Conservation (phyloP, 2,797 vertebrate species). For the Sebastes wilsoni region DNA sequence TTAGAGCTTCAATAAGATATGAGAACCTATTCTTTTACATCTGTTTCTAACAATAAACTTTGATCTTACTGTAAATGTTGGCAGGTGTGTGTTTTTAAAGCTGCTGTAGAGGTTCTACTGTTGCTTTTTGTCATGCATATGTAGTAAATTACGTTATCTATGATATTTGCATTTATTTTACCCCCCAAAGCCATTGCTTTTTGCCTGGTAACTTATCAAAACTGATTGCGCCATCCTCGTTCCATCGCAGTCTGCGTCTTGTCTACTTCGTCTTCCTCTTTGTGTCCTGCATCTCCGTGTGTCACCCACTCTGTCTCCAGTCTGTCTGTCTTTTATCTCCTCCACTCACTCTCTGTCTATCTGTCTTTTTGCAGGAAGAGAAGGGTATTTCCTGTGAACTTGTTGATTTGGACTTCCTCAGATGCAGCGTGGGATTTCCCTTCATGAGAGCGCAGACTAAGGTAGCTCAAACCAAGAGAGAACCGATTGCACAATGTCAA, state of each 20-base stretch:
- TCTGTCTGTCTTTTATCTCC: conserved; percentile 51
- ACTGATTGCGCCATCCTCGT: not conserved
- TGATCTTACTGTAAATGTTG: conserved; percentile 3
- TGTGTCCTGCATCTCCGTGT: conserved; percentile 27
- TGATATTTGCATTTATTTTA: conserved; percentile 15
- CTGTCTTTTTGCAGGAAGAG: conserved; percentile 89
- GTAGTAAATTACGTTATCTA: not conserved
- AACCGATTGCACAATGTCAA: not conserved
- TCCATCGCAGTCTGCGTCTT: conserved; percentile 4
- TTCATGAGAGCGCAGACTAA: conserved; percentile 97
- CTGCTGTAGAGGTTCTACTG: not conserved
- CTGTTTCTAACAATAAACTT: conserved; percentile 12
- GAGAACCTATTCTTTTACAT: conserved; percentile 24
- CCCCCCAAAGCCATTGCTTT: not conserved
- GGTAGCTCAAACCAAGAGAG: conserved; percentile 78
- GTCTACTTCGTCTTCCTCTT: conserved; percentile 26
- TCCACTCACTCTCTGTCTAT: conserved; percentile 58
- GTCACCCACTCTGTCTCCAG: conserved; percentile 61
- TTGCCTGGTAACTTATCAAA: conserved; percentile 17
- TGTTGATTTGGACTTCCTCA: conserved; percentile 93
- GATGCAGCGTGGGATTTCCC: conserved; percentile 97
- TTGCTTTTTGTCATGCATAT: not conserved
- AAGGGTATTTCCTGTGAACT: conserved; percentile 96
- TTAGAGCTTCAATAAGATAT: conserved; percentile 41
- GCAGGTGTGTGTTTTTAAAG: conserved; percentile 21